Evolutionary conservation across 2,113 vertebrate genomes (phyloP).

Genomic region (Lagopus muta): DNA sequence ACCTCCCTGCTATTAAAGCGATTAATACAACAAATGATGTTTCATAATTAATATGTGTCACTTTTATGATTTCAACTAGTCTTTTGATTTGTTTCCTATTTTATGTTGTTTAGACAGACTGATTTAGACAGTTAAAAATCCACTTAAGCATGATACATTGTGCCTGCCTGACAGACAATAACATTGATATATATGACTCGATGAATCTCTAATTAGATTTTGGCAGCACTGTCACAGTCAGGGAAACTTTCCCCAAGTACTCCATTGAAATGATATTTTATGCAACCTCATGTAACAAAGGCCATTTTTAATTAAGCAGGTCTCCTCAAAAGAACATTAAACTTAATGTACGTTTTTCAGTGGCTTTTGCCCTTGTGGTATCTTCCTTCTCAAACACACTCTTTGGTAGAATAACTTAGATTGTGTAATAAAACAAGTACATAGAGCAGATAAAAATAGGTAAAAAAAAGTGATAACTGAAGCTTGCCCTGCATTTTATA

Average conservation of each 20-base stretch:
- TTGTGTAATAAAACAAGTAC: background rate
- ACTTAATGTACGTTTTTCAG: background rate
- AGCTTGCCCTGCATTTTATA: background rate
- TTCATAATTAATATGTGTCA: constrained; percentile 59
- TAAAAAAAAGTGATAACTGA: background rate
- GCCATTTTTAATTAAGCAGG: constrained; percentile 82
- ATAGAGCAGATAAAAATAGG: background rate
- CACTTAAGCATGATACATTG: constrained; percentile 85
- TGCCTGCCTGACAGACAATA: constrained; percentile 89
- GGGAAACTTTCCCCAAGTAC: constrained; percentile 78
- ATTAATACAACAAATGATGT: constrained; percentile 50
- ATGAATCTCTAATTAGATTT: constrained; percentile 95
- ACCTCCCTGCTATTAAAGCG: background rate
- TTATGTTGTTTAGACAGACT: constrained; percentile 78
- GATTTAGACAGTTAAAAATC: constrained; percentile 85
- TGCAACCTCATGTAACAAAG: constrained; percentile 76
- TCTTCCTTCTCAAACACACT: background rate
- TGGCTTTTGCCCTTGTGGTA: constrained; percentile 16
- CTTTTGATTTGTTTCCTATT: constrained; percentile 75
- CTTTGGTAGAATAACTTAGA: background rate
- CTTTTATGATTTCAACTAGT: constrained; percentile 50
- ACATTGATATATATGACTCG: constrained; percentile 90
- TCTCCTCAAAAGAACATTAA: constrained; percentile 64
- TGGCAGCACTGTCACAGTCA: constrained; percentile 85
- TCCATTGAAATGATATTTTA: constrained; percentile 86